These are phyloP conservation scores for Chlorodrepanis virens DNA, from an alignment of 2,113 vertebrate species.

Conservation along the genomic window DNA sequence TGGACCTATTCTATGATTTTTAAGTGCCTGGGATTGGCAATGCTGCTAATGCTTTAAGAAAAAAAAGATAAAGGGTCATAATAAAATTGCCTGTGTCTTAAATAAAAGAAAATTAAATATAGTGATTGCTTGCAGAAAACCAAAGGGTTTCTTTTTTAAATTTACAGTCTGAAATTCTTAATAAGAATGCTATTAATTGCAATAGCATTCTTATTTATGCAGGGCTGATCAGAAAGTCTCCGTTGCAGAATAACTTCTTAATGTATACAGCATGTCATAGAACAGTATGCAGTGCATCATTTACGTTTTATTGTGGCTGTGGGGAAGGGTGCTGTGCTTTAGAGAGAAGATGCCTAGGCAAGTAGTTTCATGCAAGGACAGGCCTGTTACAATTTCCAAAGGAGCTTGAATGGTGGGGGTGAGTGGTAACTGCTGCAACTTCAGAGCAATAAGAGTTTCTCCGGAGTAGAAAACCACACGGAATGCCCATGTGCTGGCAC, in stretches of 20 bases:
- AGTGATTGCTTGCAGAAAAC: background rate
- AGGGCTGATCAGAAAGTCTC: background rate
- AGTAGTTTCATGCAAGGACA: slow-evolving; percentile 8
- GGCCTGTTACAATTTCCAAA: slow-evolving; percentile 3
- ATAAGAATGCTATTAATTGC: background rate
- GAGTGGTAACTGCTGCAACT: background rate
- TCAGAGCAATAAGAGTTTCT: background rate
- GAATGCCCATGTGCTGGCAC: background rate
- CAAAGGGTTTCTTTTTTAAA: background rate
- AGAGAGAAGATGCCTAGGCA: slow-evolving; percentile 24
- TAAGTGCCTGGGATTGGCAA: slow-evolving; percentile 13
- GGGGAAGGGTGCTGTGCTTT: slow-evolving; percentile 19
- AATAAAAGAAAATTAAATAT: background rate
- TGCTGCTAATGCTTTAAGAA: background rate
- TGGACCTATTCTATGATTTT: background rate
- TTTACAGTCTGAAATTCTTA: background rate
- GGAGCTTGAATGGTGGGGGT: background rate
- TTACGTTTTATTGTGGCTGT: slow-evolving; percentile 36
- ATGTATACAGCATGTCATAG: background rate
- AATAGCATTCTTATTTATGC: background rate
- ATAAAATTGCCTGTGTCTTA: background rate
- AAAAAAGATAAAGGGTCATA: background rate
- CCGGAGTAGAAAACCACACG: background rate
- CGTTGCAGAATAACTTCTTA: background rate
- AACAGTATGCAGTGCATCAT: background rate